Evolutionary conservation across 2,113 vertebrate species (phyloP).

Genomic region (Phocoena phocoena): DNA sequence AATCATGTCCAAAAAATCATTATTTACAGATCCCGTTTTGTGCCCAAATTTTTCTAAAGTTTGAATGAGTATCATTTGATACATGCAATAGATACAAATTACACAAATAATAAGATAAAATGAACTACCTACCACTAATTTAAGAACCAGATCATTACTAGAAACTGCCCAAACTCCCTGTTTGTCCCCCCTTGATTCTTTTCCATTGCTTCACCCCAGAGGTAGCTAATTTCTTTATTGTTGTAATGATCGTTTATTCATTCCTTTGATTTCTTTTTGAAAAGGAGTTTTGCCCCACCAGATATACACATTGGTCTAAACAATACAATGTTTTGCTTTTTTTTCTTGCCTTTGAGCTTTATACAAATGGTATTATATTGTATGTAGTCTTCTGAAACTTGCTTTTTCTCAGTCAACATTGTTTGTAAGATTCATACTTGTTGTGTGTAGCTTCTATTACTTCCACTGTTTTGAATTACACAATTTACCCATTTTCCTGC

Average conservation of each 20-base stretch:
- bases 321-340: neutral
- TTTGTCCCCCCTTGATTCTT: neutral
- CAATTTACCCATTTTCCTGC: neutral
- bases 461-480: neutral
- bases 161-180: neutral
- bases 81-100: neutral
- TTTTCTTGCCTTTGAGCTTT: neutral
- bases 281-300: neutral
- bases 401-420: neutral
- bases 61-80: neutral
- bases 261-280: neutral
- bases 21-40: conserved; percentile 18
- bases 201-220: neutral
- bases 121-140: neutral
- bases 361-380: neutral
- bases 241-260: neutral
- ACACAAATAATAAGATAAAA: neutral
- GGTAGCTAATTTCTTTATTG: neutral
- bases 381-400: neutral
- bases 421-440: neutral
- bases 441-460: neutral
- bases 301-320: neutral
- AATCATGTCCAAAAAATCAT: neutral
- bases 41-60: neutral
- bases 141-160: neutral